These are phyloP conservation scores for Loris lydekkerianus DNA, from an alignment of 2,797 vertebrate species.

Conservation along the genomic window DNA sequence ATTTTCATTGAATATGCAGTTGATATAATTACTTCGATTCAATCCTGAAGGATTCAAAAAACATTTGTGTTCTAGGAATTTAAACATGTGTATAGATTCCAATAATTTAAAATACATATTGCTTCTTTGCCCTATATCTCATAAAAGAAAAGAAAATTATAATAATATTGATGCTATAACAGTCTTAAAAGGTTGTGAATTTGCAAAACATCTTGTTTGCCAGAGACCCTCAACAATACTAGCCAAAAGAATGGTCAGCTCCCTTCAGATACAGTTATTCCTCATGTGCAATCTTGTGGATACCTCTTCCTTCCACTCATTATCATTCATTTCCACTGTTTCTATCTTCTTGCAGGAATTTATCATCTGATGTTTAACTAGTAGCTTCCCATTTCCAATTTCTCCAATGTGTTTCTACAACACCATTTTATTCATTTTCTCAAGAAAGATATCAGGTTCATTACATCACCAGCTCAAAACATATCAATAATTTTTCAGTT, in stretches of 20 bases:
- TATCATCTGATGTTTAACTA: neutral
- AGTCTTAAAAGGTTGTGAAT: neutral
- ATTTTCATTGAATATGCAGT: slow-evolving; percentile 31
- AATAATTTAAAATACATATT: neutral
- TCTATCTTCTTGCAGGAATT: neutral
- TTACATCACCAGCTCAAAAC: neutral
- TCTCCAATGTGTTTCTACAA: neutral
- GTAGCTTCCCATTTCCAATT: neutral
- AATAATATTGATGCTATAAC: neutral
- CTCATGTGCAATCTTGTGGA: neutral
- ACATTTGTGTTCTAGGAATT: neutral
- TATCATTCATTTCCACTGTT: neutral
- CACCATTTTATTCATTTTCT: neutral
- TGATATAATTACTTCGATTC: neutral
- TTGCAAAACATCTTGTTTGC: neutral
- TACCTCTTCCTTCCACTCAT: neutral
- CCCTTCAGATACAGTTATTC: neutral
- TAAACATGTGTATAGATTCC: neutral
- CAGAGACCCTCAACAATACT: neutral
- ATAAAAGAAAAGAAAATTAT: slow-evolving; percentile 44
- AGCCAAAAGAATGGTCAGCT: neutral
- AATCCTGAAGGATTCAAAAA: neutral
- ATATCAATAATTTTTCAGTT: neutral
- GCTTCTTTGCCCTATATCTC: neutral
- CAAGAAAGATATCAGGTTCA: neutral